Percentiles rank a stretch among this genome's conserved stretches.
Conservation (phyloP, 1,140 invertebrate species). For the Ganaspis sp. region DNA sequence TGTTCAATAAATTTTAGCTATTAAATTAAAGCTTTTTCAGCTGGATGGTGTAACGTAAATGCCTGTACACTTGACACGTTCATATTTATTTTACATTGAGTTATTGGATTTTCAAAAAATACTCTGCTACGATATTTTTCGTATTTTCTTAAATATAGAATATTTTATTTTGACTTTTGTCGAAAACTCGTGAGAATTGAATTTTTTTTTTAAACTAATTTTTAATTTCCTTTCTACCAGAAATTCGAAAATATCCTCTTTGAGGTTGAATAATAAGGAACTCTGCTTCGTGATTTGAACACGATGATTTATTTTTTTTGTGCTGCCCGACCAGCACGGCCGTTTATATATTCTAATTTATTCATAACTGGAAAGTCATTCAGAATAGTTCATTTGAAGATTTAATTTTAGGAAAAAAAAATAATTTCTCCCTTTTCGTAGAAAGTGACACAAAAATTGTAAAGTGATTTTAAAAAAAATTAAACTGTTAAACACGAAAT, state of each 20-base stretch:
- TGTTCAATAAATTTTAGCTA: too few relatives aligned
- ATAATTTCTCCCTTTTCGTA: background rate
- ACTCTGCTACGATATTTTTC: too few relatives aligned
- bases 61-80: too few relatives aligned
- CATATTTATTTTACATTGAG: too few relatives aligned
- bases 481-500: too few relatives aligned
- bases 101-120: too few relatives aligned
- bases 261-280: constrained; percentile 10
- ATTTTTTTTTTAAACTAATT: background rate
- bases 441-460: too few relatives aligned
- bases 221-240: background rate
- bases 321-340: background rate
- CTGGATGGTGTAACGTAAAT: too few relatives aligned
- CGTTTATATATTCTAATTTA: background rate
- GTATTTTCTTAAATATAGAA: too few relatives aligned
- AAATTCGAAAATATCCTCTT: constrained; percentile 16
- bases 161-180: background rate
- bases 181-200: background rate
- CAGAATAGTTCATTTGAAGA: background rate
- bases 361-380: background rate
- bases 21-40: too few relatives aligned
- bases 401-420: background rate
- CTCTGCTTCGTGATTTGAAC: background rate
- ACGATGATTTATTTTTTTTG: background rate
- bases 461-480: too few relatives aligned